Evolutionary conservation across 2,888 invertebrate genomes (phyloP), one percentile per base, ranked within the genome.

Genomic region (Melieria omissa): DNA sequence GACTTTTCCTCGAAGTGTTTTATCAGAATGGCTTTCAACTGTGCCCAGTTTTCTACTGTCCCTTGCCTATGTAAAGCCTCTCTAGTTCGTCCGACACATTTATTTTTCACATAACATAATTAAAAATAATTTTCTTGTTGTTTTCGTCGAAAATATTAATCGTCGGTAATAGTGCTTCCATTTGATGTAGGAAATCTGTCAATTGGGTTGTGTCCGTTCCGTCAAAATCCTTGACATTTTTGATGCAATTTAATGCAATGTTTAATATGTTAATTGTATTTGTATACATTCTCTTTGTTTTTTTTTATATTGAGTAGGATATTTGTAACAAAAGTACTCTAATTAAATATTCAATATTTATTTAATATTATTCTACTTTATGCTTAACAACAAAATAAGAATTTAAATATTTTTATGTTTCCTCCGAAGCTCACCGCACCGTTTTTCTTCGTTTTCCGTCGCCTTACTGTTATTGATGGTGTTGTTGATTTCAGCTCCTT

Each of bases 191-290:
- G 16, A 71, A 71, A 14, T 69, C 65, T 41, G 73, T 62, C 44
- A 73, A 44, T 29, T 67, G 64, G n/a, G 9, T 60, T 41, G 3
- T 41, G 3, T 71, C 65, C 4, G 49, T 71, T 5, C 71, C 73
- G 29, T 73, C 68, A 47, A 65, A 73, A 46, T 57, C 52, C 16
- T 63, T 49, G 7, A 73, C 64, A 16, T 73, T 63, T 7, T 61
- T 65, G 7, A 64, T 67, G 42, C 62, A 65, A 44, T 46, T 61
- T 1, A 69, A 54, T 44, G 55, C 52, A 44, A 69, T 14, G 54
- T 62, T 69, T 8, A 62, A 42, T 55, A 45, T 45, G 12, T 54
- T 29, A 29, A 69, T 54, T n/a, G n/a, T n/a, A n/a, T n/a, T n/a
- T n/a, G n/a, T n/a, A n/a, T n/a, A n/a, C n/a, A n/a, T n/a, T n/a